Evolutionary conservation across 2,888 invertebrate species (phyloP).

Genomic region (Volucella bombylans): DNA sequence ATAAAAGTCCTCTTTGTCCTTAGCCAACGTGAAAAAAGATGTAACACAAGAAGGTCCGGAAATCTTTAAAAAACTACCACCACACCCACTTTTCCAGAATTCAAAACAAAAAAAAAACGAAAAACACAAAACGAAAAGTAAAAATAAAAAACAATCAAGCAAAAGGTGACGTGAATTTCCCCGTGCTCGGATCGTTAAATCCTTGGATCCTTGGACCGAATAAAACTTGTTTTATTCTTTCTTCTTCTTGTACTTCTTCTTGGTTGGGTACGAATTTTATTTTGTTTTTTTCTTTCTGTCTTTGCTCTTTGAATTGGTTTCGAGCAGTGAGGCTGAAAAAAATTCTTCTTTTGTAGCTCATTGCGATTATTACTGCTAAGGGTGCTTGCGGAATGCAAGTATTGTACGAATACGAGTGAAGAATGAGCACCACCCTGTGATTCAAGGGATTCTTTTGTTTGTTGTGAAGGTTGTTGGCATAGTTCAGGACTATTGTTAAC

Average conservation of each 20-base stretch:
- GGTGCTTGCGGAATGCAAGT: constrained; percentile 55
- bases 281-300: constrained; percentile 1
- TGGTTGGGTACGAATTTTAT: constrained; percentile 32
- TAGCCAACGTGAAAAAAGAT: constrained; percentile 67
- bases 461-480: constrained; percentile 20
- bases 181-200: constrained; percentile 6
- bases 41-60: constrained; percentile 76
- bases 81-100: constrained; percentile 74
- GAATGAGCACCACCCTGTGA: too few relatives aligned
- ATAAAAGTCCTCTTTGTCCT: constrained; percentile 69
- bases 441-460: constrained; percentile 61
- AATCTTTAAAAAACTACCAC: constrained; percentile 76
- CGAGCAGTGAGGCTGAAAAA: constrained; percentile 27
- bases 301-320: constrained; percentile 29
- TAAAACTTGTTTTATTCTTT: constrained; percentile 52
- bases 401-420: neutral
- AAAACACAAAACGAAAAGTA: neutral
- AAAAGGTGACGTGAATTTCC: constrained; percentile 55
- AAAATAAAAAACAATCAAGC: constrained; percentile 22
- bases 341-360: constrained; percentile 57
- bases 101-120: constrained; percentile 53
- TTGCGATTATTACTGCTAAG: constrained; percentile 65
- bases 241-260: neutral
- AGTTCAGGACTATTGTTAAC: constrained; percentile 23
- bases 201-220: constrained; percentile 52